Evolutionary conservation across 1,140 invertebrate genomes (phyloP).

Genomic region (Pseudomyrmex sp.): DNA sequence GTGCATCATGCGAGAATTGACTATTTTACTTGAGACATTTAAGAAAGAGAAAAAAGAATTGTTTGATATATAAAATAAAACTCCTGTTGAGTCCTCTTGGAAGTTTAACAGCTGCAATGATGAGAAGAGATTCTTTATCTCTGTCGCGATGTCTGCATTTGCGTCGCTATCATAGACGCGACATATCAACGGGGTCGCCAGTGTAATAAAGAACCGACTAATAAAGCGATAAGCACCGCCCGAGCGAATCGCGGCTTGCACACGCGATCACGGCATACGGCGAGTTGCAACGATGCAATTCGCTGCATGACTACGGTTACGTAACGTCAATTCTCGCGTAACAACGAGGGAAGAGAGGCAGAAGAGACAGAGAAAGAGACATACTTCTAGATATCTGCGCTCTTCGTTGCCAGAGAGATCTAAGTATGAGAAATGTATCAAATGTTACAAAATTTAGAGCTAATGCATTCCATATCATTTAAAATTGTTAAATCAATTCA

Average conservation of each 20-base stretch:
- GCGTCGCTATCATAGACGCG: constrained; percentile 16
- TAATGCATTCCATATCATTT: neutral
- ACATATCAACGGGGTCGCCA: constrained; percentile 53
- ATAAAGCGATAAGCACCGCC: constrained; percentile 69
- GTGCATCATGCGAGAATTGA: neutral
- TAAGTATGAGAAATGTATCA: neutral
- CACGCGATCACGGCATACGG: constrained; percentile 44
- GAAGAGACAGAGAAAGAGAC: neutral
- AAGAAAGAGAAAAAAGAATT: neutral
- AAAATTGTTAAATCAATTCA: neutral
- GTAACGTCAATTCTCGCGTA: constrained; percentile 65
- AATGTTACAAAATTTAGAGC: too few species aligned
- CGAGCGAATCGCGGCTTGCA: constrained; percentile 62
- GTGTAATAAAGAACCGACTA: constrained; percentile 66
- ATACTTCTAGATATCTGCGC: constrained; percentile 11
- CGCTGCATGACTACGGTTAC: constrained; percentile 61
- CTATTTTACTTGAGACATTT: constrained; percentile 13
- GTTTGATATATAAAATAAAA: neutral
- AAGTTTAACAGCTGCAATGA: neutral
- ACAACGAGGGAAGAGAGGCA: neutral
- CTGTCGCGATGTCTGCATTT: constrained; percentile 19
- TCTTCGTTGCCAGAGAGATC: constrained; percentile 6
- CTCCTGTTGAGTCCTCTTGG: neutral
- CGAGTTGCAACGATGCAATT: constrained; percentile 26
- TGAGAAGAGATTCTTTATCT: constrained; percentile 23